Evolutionary conservation across 2,888 invertebrate genomes (phyloP), one percentile per base, ranked within the genome.

Genomic region (Platycheirus rosarum): DNA sequence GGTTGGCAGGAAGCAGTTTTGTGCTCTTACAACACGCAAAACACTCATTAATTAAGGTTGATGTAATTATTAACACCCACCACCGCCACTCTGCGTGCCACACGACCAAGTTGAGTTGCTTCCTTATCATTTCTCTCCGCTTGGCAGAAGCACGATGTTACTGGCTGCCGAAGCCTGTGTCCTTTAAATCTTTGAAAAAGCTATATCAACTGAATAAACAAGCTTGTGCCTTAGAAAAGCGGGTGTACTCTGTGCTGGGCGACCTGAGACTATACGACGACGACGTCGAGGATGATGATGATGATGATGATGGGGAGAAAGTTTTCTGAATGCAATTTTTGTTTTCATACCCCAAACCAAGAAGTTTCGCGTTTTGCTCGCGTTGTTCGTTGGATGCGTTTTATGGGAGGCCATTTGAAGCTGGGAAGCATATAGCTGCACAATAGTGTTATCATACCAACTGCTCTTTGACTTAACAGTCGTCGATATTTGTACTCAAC

Each of bases 21-120:
- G 75, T 70, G 66, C 76, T 73, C 82, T 71, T 73, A 68, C 68
- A 77, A 66, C 82, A 82, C 82, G 82, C 73, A 82, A 82, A 77
- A 73, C 68, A 77, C 77, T 82, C 82, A 82, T 82, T 82, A 82
- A 82, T 82, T 82, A 82, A 68, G 82, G 68, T 68, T 77, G 73
- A 82, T 82, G 82, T 82, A 73, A 82, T 82, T 82, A 82, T 82
- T 63, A 82, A 77, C 82, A 71, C 76, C 77, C 77, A 71, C 70
- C 44, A 35, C 62, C 68, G 16, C 13, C 37, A 71, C 42, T 60
- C 40, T 57, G 11, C 23, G 23, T 40, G 23, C 26, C n/a, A 20
- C 42, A 35, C 32, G 46, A 29, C 16, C 48, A 49, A 65, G 55
- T 46, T 46, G 74, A 70, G 55, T 74, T 66, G 35, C 32, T 60